Base-by-base conservation (phyloP, 2,888 invertebrate species). In the Poecilus cupreus region DNA sequence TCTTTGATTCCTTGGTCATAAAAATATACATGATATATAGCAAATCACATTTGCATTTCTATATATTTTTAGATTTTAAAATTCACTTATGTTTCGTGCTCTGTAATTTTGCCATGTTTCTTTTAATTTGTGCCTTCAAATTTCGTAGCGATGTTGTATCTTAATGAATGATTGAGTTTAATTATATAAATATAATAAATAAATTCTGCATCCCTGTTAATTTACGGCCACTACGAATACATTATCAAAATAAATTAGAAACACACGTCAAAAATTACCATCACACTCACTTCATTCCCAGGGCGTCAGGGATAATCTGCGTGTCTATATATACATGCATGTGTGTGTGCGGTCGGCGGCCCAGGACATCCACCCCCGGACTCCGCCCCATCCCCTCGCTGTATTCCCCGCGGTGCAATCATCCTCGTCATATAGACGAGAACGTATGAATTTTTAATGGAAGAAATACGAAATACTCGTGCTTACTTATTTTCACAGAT, bases 361-460 rank as follows among this genome's bases (percentile, higher is more conserved):
- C 43, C 43, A 43, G 43, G n/a, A 43, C 43, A 43, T 3, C 43
- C 43, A 13, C 51, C 18, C 10, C 51, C 51, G 51, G 8, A 0
- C 51, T n/a, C 46, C 46, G 46, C 46, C 8, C 46, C 32, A 3
- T 22, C 60, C 13, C 60, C 16, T n/a, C 57, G 22, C 18, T 20
- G 18, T 16, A 51, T 51, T 75, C 75, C 75, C 75, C 11, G 20
- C 0, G 51, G 75, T 75, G 75, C 16, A 75, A 75, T 75, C 49
- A 75, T 75, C 24, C 51, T 37, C 51, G 26, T 68, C 37, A 49
- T 75, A 72, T 24, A 75, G 75, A 75, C 75, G 51, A 16, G 75
- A 68, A 51, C 72, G 22, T 24, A 75, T 75, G 51, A 75, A 75
- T 75, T 75, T 75, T 51, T 75, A 75, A 75, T 75, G 51, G 54